Evolutionary conservation across 2,888 invertebrate genomes (phyloP).

Genomic region (Eupithecia vulgata): DNA sequence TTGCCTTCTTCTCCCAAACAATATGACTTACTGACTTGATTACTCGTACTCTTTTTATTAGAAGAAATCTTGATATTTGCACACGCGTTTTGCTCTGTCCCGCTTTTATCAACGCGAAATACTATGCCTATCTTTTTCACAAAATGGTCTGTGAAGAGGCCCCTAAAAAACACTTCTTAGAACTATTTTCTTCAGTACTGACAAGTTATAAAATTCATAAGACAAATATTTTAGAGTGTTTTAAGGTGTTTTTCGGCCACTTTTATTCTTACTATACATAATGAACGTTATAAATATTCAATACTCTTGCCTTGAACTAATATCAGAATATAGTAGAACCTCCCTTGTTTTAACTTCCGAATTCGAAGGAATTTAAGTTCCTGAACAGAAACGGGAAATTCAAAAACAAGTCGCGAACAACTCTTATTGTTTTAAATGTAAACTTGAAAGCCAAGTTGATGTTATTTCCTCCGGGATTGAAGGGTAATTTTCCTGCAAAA

Average conservation of each 20-base stretch:
- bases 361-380: slow-evolving; percentile 31
- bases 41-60: no score
- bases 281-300: background rate
- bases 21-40: no score
- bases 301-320: background rate
- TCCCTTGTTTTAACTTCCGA: slow-evolving; percentile 1
- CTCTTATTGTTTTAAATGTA: slow-evolving; percentile 34
- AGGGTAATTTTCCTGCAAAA: slow-evolving; percentile 5
- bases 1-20: no score
- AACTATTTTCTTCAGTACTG: background rate
- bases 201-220: background rate
- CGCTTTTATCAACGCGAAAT: no score
- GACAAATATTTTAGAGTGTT: background rate
- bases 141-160: no score
- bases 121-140: no score
- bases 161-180: background rate
- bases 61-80: no score
- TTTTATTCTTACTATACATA: background rate
- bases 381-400: slow-evolving; percentile 16
- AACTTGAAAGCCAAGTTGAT: slow-evolving; percentile 21
- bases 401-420: slow-evolving; percentile 27
- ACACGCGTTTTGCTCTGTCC: no score
- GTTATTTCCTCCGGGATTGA: slow-evolving; percentile 2
- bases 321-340: background rate
- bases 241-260: background rate